A percentile compares a stretch with the other conserved stretches of the same genome.
These are phyloP conservation scores for Menidia menidia DNA, from an alignment of 2,797 vertebrate species.

Conservation along the genomic window DNA sequence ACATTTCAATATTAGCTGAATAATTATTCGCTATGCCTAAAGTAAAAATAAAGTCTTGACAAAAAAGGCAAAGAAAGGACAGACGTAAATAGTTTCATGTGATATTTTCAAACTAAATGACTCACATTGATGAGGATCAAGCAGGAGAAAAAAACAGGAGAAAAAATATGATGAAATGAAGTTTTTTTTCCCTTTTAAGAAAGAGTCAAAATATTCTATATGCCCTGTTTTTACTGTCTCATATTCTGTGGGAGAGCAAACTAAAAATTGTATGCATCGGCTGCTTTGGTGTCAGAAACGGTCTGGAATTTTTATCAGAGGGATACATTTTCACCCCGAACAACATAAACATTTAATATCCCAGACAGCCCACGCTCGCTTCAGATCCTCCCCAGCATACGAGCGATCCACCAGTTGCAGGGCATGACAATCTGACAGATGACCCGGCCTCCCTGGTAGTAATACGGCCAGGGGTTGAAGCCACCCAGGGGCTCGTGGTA, in stretches of 20 bases:
- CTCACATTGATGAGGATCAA: constrained; percentile 40
- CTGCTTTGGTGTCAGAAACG: constrained; percentile 52
- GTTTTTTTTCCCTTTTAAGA: constrained; percentile 40
- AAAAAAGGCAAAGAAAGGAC: constrained; percentile 18
- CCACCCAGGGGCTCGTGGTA: constrained; percentile 92
- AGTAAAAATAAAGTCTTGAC: constrained; percentile 17
- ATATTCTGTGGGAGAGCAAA: constrained; percentile 31
- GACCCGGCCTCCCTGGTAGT: constrained; percentile 93
- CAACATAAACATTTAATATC: constrained; percentile 35
- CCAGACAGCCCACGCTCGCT: constrained; percentile 8
- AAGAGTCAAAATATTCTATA: constrained; percentile 38
- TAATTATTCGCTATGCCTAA: not conserved
- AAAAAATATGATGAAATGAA: constrained; percentile 26
- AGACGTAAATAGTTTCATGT: constrained; percentile 21
- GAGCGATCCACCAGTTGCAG: constrained; percentile 98
- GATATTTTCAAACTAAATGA: constrained; percentile 36
- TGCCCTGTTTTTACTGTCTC: constrained; percentile 41
- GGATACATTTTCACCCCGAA: constrained; percentile 23
- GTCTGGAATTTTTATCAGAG: constrained; percentile 49
- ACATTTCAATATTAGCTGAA: constrained; percentile 21
- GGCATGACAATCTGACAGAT: constrained; percentile 97
- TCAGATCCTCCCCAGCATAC: constrained; percentile 94
- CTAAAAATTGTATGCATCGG: constrained; percentile 50
- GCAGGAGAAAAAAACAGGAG: constrained; percentile 22
- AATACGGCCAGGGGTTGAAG: constrained; percentile 94